These are phyloP conservation scores for Mastomys natalensis DNA, from an alignment of 2,113 vertebrate species.

Conservation along the genomic window DNA sequence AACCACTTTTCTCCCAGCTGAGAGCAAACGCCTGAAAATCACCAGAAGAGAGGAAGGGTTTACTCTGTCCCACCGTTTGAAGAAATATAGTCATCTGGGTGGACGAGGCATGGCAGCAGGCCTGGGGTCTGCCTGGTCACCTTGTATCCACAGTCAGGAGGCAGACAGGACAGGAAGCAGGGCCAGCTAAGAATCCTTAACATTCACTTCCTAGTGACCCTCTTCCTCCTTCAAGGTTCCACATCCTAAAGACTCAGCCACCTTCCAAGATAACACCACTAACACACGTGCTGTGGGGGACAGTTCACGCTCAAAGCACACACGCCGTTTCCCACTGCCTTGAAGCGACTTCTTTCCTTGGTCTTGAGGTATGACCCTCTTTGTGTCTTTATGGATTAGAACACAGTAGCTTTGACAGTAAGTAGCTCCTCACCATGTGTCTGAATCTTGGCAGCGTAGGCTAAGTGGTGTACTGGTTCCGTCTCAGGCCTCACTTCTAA, in stretches of 20 bases:
- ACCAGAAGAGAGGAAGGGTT: neutral
- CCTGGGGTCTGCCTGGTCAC: neutral
- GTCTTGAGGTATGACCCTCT: neutral
- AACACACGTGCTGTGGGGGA: neutral
- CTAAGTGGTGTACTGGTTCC: neutral
- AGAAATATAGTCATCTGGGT: too few species aligned
- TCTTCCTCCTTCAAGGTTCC: neutral
- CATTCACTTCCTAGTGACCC: neutral
- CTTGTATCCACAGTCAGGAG: neutral
- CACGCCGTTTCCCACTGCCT: neutral
- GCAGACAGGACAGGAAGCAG: neutral
- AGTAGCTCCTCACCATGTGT: neutral
- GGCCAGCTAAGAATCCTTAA: neutral
- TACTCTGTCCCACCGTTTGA: neutral
- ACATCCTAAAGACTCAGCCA: neutral
- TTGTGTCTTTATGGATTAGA: neutral
- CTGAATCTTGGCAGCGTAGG: neutral
- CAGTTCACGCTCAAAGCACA: neutral
- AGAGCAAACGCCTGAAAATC: neutral
- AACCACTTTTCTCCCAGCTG: neutral
- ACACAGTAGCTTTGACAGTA: neutral
- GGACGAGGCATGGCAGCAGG: too few species aligned
- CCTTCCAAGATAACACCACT: neutral
- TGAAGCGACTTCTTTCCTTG: neutral
- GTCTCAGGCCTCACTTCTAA: neutral